A percentile compares a stretch with the other conserved stretches of the same genome.
Evolutionary conservation across 2,888 invertebrate species (phyloP).

Genomic region (Trachelus troglodyta): DNA sequence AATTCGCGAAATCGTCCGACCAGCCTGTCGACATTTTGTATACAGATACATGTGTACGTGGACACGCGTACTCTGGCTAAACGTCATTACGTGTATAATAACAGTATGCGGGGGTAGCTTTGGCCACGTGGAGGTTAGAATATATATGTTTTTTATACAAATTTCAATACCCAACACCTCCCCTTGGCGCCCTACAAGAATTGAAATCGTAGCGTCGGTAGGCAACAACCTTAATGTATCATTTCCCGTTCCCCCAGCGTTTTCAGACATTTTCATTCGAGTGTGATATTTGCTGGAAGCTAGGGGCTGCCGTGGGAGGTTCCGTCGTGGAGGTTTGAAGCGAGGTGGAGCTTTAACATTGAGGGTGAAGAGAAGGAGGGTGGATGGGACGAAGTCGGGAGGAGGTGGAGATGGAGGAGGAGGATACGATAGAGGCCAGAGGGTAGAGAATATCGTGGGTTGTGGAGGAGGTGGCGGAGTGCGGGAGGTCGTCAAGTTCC

Average conservation of each 20-base stretch:
- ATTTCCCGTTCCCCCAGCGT: slow-evolving; percentile 36
- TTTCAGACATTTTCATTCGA: slow-evolving; percentile 47
- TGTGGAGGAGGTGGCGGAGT: slow-evolving; percentile 24
- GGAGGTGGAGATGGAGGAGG: slow-evolving; percentile 19
- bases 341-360: slow-evolving; percentile 33
- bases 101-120: not conserved
- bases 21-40: not conserved
- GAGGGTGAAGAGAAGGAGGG: slow-evolving; percentile 22
- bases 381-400: slow-evolving; percentile 12
- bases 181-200: not conserved
- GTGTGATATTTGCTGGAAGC: slow-evolving; percentile 44
- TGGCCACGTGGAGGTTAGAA: not conserved
- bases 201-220: slow-evolving; percentile 11
- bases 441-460: slow-evolving; percentile 15
- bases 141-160: not conserved
- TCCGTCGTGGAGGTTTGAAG: slow-evolving; percentile 18
- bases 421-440: slow-evolving; percentile 4
- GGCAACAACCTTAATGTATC: slow-evolving; percentile 36
- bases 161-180: not conserved
- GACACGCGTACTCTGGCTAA: not conserved
- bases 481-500: slow-evolving; percentile 28
- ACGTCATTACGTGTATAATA: not conserved
- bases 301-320: slow-evolving; percentile 32
- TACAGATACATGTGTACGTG: not conserved
- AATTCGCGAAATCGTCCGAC: not conserved